phyloP scores from a whole-genome alignment of 2,797 vertebrate genomes.

The Eremophila alpestris region DNA sequence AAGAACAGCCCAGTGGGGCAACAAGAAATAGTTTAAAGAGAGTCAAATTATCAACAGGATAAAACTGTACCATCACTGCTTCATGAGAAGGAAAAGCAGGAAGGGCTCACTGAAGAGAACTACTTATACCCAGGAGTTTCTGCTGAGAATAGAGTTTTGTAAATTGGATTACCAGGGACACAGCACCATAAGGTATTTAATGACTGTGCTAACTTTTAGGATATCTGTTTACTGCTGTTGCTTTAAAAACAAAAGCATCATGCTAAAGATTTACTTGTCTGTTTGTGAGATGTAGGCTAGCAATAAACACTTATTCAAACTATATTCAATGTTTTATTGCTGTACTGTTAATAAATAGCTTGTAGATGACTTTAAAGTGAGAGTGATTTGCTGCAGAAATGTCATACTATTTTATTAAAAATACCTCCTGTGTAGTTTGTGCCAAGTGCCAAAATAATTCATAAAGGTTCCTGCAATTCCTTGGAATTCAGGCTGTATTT shows the following conservation, averaged over 20 bases:
- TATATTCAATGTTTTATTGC: conserved; percentile 39
- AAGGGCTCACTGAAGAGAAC: conserved; percentile 69
- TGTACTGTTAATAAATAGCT: conserved; percentile 38
- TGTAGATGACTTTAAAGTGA: conserved; percentile 8
- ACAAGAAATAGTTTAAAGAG: conserved; percentile 73
- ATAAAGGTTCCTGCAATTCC: conserved; percentile 16
- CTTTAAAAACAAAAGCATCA: conserved; percentile 50
- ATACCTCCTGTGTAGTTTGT: conserved; percentile 11
- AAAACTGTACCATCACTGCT: conserved; percentile 56
- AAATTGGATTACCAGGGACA: conserved; percentile 72
- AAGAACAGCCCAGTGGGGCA: conserved; percentile 63
- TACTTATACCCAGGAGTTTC: conserved; percentile 78
- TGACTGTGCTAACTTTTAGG: conserved; percentile 72
- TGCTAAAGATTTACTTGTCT: conserved; percentile 40
- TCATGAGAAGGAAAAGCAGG: conserved; percentile 66
- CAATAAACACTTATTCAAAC: conserved; percentile 47
- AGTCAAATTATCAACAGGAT: conserved; percentile 75
- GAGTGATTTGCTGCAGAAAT: conserved; percentile 51
- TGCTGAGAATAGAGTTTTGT: conserved; percentile 74
- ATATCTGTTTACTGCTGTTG: conserved; percentile 46
- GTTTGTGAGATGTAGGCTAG: conserved; percentile 19
- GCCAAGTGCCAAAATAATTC: conserved; percentile 35
- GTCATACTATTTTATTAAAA: conserved; percentile 24
- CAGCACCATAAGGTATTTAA: conserved; percentile 76
- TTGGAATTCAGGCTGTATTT: conserved; percentile 12